phyloP scores from a whole-genome alignment of 2,113 vertebrate species.

The Leptocoma aspasia region DNA sequence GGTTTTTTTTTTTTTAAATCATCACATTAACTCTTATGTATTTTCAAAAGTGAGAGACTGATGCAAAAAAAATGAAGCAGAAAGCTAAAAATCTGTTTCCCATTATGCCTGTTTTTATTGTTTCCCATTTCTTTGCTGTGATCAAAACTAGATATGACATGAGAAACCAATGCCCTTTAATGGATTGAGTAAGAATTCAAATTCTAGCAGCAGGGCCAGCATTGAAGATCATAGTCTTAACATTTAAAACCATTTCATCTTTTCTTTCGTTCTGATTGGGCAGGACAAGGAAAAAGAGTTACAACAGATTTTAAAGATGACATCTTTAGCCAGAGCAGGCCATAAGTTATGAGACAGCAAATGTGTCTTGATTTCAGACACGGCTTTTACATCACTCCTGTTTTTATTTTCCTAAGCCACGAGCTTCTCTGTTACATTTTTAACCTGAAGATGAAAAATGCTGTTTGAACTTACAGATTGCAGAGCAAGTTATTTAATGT shows the following conservation, averaged over 20 bases:
- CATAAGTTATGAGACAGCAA: background rate
- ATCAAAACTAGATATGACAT: slow-evolving; percentile 55
- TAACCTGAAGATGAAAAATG: background rate
- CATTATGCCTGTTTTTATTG: slow-evolving; percentile 45
- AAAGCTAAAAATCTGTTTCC: slow-evolving; percentile 47
- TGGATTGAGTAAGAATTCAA: slow-evolving; percentile 17
- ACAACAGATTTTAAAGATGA: background rate
- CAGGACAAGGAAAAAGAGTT: background rate
- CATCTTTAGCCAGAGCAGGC: background rate
- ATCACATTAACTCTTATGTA: background rate
- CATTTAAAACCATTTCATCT: background rate
- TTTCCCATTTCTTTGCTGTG: slow-evolving; percentile 25
- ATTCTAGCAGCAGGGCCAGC: background rate
- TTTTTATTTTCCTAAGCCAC: background rate
- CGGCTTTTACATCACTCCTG: background rate
- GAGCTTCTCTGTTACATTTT: background rate
- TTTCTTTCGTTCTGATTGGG: slow-evolving; percentile 12
- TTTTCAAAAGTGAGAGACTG: background rate
- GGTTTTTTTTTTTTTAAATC: background rate
- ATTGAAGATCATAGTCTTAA: slow-evolving; percentile 2
- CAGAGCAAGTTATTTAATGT: background rate
- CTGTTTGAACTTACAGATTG: background rate
- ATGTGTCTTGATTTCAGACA: background rate
- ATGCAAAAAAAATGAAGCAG: background rate
- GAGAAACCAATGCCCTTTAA: slow-evolving; percentile 42